Percentiles rank a stretch among this genome's conserved stretches.
Evolutionary conservation across 2,888 invertebrate species (phyloP).

Genomic region (Agrotis ipsilon): DNA sequence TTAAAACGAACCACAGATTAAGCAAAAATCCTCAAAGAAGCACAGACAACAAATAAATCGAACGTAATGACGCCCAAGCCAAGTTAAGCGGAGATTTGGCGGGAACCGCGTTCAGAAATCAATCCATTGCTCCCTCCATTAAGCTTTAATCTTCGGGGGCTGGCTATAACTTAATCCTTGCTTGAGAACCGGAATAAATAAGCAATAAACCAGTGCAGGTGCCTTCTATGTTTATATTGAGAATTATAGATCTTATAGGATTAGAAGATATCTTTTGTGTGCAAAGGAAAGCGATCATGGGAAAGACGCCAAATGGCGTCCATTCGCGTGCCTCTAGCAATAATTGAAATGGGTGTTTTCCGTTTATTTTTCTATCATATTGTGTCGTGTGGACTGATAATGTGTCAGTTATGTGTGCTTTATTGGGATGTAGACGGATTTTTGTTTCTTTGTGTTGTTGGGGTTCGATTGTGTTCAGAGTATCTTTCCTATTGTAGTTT

Average conservation of each 20-base stretch:
- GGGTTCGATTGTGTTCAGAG: constrained; percentile 24
- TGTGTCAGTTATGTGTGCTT: constrained; percentile 70
- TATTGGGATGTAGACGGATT: constrained; percentile 56
- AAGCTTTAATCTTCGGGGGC: constrained; percentile 89
- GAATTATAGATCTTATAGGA: constrained; percentile 78
- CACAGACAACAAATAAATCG: constrained; percentile 68
- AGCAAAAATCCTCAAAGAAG: constrained; percentile 51
- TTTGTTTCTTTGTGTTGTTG: constrained; percentile 35
- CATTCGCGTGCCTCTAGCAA: constrained; percentile 82
- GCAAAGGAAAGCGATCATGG: constrained; percentile 77
- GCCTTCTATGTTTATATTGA: constrained; percentile 80
- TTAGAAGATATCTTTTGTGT: constrained; percentile 69
- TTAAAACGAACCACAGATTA: constrained; percentile 50
- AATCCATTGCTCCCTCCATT: constrained; percentile 88
- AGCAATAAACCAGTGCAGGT: constrained; percentile 90
- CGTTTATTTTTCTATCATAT: constrained; percentile 78
- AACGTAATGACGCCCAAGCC: constrained; percentile 67
- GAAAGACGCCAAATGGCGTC: constrained; percentile 81
- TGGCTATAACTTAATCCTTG: constrained; percentile 90
- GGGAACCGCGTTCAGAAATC: constrained; percentile 87
- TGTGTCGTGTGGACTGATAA: constrained; percentile 80
- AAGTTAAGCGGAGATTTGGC: constrained; percentile 77
- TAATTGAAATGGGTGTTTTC: constrained; percentile 83
- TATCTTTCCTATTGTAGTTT: background rate
- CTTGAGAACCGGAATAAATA: constrained; percentile 89